These are phyloP conservation scores for Melinaea menophilus DNA, from an alignment of 2,888 invertebrate species.

Conservation along the genomic window DNA sequence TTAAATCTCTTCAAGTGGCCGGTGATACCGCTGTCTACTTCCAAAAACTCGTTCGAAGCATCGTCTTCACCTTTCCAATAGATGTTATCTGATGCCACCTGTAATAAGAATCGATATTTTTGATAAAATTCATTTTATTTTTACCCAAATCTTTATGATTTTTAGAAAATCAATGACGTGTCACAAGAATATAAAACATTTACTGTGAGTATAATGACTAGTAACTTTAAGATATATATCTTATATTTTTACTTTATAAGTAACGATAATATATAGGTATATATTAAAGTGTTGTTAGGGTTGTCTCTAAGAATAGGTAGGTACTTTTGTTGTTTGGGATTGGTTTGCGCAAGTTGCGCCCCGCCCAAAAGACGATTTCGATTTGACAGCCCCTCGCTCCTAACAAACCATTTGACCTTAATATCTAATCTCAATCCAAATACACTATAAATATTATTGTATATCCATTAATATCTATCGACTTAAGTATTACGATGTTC, in stretches of 20 bases:
- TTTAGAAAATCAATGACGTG: not conserved
- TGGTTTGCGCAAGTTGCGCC: slow-evolving; percentile 47
- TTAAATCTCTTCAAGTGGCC: slow-evolving; percentile 48
- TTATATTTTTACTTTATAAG: slow-evolving; percentile 9
- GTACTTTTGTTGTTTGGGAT: slow-evolving; percentile 40
- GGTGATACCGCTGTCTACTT: slow-evolving; percentile 52
- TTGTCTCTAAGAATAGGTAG: slow-evolving; percentile 39
- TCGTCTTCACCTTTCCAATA: slow-evolving; percentile 68
- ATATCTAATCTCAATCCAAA: slow-evolving; percentile 24
- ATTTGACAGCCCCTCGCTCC: slow-evolving; percentile 45
- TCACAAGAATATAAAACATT: too few species aligned
- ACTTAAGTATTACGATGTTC: too few species aligned
- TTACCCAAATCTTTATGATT: not conserved
- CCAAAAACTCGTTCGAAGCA: slow-evolving; percentile 59
- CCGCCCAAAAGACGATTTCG: slow-evolving; percentile 65
- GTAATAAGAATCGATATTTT: slow-evolving; percentile 37
- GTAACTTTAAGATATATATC: too few species aligned
- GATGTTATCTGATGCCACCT: slow-evolving; percentile 57
- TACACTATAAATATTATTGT: not conserved
- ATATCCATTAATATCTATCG: too few species aligned
- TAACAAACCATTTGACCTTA: slow-evolving; percentile 30
- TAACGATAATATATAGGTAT: slow-evolving; percentile 21
- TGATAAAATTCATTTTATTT: not conserved
- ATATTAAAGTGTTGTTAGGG: slow-evolving; percentile 23
- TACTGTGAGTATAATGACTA: too few species aligned